phyloP scores from a whole-genome alignment of 2,888 invertebrate species.

The Cyaniris semiargus region DNA sequence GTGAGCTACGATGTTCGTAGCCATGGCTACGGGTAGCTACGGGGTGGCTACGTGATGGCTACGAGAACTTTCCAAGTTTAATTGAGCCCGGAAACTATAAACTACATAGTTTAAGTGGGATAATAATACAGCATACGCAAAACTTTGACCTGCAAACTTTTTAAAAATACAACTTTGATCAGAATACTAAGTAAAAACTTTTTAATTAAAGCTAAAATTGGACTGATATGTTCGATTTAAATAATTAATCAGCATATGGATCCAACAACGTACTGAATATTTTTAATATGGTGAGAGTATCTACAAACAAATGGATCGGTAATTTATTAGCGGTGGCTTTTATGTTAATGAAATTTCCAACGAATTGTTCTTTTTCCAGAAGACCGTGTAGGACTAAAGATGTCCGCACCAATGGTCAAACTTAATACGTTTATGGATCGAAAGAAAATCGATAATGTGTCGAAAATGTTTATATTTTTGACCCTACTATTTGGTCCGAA shows the following conservation, averaged over 20 bases:
- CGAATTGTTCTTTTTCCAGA: not conserved
- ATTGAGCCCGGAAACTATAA: not conserved
- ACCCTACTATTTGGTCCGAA: constrained; percentile 40
- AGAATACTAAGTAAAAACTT: not conserved
- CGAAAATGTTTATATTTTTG: constrained; percentile 37
- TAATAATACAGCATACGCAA: not conserved
- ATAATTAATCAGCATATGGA: not conserved
- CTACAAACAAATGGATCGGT: constrained; percentile 14
- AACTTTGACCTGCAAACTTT: not conserved
- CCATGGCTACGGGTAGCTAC: not conserved
- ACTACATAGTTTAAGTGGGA: not conserved
- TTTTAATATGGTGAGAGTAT: not conserved
- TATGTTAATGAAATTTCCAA: constrained; percentile 22
- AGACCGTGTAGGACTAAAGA: not conserved
- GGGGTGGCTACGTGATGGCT: not conserved
- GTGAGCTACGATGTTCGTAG: not conserved
- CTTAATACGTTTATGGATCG: constrained; percentile 34
- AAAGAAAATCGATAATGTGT: constrained; percentile 33
- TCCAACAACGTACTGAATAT: not conserved
- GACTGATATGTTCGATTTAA: not conserved
- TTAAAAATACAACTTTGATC: not conserved
- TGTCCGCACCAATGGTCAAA: constrained; percentile 34
- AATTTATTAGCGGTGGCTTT: constrained; percentile 19
- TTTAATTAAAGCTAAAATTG: not conserved
- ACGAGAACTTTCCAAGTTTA: constrained; percentile 7